A percentile compares a stretch with the other conserved stretches of the same genome.
These are phyloP conservation scores for Sapayoa aenigma DNA, from an alignment of 2,113 vertebrate genomes.

Conservation along the genomic window DNA sequence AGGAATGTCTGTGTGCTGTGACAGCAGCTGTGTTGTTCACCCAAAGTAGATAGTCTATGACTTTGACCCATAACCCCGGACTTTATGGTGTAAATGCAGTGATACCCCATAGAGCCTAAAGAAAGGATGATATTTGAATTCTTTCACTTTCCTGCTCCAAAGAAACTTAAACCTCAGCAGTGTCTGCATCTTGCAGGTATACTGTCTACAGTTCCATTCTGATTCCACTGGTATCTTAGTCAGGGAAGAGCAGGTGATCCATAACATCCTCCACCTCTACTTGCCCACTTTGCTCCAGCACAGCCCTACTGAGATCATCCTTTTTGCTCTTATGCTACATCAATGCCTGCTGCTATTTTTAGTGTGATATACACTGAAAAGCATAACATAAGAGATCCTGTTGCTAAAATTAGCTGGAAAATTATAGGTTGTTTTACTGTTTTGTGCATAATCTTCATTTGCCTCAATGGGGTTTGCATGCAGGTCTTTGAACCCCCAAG, in stretches of 20 bases:
- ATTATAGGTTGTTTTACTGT: conserved; percentile 9
- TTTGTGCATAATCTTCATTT: background rate
- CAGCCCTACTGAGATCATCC: background rate
- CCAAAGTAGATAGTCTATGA: background rate
- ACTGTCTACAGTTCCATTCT: background rate
- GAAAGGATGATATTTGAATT: background rate
- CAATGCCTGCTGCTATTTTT: background rate
- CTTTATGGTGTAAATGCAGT: rapidly evolving
- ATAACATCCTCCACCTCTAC: background rate
- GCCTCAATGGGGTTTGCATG: rapidly evolving
- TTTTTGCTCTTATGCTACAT: background rate
- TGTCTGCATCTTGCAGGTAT: background rate
- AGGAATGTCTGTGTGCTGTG: background rate
- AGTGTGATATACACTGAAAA: conserved; percentile 20
- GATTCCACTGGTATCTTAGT: background rate
- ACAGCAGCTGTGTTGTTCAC: background rate
- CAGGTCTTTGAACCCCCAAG: background rate
- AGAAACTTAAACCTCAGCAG: background rate
- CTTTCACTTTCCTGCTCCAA: background rate
- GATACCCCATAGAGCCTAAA: background rate
- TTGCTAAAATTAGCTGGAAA: conserved; percentile 24
- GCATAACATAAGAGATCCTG: background rate
- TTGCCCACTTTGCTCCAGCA: background rate
- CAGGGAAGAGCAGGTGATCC: background rate
- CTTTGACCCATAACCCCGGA: background rate